Conservation (phyloP, 2,797 vertebrate genomes). For the Apodemus agrarius region DNA sequence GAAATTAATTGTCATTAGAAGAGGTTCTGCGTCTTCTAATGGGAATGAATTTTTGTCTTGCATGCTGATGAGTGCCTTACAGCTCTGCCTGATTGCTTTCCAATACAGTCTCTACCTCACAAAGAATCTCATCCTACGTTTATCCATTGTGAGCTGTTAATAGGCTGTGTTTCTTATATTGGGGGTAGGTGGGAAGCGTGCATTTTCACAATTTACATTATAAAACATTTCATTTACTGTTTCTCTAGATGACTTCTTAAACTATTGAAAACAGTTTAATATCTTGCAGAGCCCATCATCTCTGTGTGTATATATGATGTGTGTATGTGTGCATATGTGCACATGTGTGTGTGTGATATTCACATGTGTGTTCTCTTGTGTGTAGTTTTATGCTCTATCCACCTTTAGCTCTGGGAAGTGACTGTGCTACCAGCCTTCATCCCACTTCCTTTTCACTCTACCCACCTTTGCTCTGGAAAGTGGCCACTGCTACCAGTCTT, state of each 20-base stretch:
- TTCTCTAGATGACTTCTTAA: not conserved
- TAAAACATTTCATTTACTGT: constrained; percentile 29
- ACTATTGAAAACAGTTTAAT: constrained; percentile 17
- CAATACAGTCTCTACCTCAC: not conserved
- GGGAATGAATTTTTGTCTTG: not conserved
- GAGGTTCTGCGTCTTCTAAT: constrained; percentile 13
- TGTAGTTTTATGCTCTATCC: not conserved
- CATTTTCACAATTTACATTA: not conserved
- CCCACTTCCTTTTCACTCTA: not conserved
- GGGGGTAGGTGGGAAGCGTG: constrained; percentile 4
- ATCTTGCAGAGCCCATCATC: not conserved
- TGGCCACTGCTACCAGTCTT: not conserved
- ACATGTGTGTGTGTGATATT: not conserved
- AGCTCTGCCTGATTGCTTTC: constrained; percentile 23
- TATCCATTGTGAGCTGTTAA: not conserved
- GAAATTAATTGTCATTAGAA: constrained; percentile 15
- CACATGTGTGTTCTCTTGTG: not conserved
- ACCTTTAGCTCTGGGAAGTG: not conserved
- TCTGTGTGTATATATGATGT: not conserved
- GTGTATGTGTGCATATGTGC: not conserved
- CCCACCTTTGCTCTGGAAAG: not conserved
- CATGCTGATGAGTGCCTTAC: not conserved
- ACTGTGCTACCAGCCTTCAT: not conserved
- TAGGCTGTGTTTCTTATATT: not conserved
- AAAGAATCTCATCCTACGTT: not conserved